Conservation (phyloP, 2,888 invertebrate genomes). For the Folsomia manolachei region DNA sequence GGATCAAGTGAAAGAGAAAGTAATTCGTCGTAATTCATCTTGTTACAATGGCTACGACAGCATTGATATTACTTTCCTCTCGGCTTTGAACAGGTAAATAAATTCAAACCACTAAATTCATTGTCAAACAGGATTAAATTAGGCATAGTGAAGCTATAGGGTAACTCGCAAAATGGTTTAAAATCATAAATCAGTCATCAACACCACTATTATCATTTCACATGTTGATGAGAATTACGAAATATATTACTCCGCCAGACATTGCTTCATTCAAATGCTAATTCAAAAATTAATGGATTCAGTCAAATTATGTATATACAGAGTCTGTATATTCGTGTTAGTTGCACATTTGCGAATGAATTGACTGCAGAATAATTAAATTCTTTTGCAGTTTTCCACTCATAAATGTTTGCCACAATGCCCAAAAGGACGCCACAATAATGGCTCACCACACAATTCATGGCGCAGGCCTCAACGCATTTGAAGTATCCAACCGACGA, state of each 20-base stretch:
- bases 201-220: too few relatives aligned
- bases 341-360: too few relatives aligned
- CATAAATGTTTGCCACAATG: constrained; percentile 42
- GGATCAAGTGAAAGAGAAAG: constrained; percentile 34
- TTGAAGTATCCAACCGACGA: constrained; percentile 42
- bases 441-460: constrained; percentile 33
- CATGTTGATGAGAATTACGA: too few relatives aligned
- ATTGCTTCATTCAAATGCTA: too few relatives aligned
- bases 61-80: constrained; percentile 34
- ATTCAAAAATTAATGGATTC: too few relatives aligned
- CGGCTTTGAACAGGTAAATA: constrained; percentile 20
- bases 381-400: constrained; percentile 38
- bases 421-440: constrained; percentile 27
- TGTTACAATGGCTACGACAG: constrained; percentile 29
- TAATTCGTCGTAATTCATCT: constrained; percentile 15
- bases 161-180: too few relatives aligned
- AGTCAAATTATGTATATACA: too few relatives aligned
- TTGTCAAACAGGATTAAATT: too few relatives aligned
- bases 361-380: too few relatives aligned
- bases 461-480: constrained; percentile 35
- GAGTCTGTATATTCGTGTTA: too few relatives aligned
- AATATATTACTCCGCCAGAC: too few relatives aligned
- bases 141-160: not conserved
- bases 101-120: not conserved
- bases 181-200: too few relatives aligned